Conservation (phyloP, 2,888 invertebrate species). For the Trissoscelio sp. region DNA sequence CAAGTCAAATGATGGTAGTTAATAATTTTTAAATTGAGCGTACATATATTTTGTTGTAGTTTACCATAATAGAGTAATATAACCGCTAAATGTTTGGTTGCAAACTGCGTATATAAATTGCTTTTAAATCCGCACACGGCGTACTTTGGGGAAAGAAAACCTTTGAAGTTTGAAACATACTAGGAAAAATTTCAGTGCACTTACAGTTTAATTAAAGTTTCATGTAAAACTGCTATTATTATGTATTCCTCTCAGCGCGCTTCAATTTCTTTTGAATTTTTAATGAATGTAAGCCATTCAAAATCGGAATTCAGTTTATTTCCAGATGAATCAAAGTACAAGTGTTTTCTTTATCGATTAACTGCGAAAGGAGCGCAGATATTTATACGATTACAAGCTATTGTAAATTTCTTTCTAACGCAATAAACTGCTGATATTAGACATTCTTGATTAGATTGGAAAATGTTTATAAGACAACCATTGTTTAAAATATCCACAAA, state of each 20-base stretch:
- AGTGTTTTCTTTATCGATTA: background rate
- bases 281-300: background rate
- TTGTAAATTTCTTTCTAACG: background rate
- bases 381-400: background rate
- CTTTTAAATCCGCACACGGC: no score
- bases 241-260: background rate
- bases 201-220: background rate
- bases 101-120: no score
- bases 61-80: no score
- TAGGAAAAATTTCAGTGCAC: background rate
- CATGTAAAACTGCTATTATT: background rate
- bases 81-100: no score
- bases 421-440: background rate
- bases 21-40: no score
- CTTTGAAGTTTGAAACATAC: background rate
- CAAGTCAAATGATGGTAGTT: no score
- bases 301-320: background rate
- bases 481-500: no score
- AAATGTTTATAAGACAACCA: no score
- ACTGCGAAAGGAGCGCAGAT: background rate
- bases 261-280: background rate
- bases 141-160: no score
- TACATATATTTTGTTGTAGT: no score
- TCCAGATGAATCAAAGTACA: background rate
- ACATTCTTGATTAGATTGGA: background rate